Evolutionary conservation across 2,888 invertebrate species (phyloP), one percentile per base, ranked within the genome.

Genomic region (Caprella mutica): DNA sequence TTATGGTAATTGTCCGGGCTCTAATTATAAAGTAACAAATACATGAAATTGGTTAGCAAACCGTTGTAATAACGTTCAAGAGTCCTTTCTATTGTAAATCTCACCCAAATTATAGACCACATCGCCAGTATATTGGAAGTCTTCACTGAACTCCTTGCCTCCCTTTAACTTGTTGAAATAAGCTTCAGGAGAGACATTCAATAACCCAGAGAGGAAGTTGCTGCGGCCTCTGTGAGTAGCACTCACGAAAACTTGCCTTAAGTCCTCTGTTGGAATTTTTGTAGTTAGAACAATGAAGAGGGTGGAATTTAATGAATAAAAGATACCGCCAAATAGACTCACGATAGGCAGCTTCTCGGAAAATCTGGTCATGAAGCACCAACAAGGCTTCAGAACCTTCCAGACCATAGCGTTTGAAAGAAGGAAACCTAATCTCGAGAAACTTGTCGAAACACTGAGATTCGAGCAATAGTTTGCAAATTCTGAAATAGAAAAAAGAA

Each of bases 171-270:
- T 96, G 66, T 81, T 80, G 75, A 97, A 97, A 71, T 97, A 82
- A 71, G 84, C 82, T 21, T 83, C 85, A 0, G 90, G 85, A 17
- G 89, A 85, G 70, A 86, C 86, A 64, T 88, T 79, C 5, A 98
- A 76, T 67, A 93, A 76, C 21, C 86, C 86, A 1, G 86, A 85
- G 59, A 96, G 78, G 1, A 92, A 76, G 74, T 93, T 91, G 14
- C 94, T 77, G 56, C 96, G 82, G 14, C 96, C 97, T 65, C 98
- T 80, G 73, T 98, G 97, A 1, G 93, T 88, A 86, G 93, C 93
- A 43, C 84, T 86, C 52, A 93, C 72, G 5, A 93, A 80, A 24
- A 93, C 77, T 68, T 91, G 81, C 66, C 84, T 76, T 2, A 91
- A 73, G 48, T 78, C 78, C 69, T 80, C 88, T 82, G n/a, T n/a